Evolutionary conservation across 2,888 invertebrate genomes (phyloP).

Genomic region (Nycteola revayana): DNA sequence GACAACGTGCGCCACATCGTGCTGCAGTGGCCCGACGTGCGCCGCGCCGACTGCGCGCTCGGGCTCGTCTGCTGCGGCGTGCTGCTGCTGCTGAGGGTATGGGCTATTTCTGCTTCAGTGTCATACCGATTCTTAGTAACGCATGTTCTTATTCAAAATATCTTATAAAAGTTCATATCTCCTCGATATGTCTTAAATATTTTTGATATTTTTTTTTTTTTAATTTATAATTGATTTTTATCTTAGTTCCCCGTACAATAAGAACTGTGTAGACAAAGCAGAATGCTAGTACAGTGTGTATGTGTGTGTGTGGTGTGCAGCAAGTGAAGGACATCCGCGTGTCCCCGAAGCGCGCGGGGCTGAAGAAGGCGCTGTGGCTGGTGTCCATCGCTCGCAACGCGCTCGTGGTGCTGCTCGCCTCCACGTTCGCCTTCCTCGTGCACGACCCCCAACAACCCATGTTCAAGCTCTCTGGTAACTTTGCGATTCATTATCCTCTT

Average conservation of each 20-base stretch:
- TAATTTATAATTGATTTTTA: too few species aligned
- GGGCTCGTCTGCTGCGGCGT: constrained; percentile 85
- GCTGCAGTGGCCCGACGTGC: constrained; percentile 71
- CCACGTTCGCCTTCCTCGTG: constrained; percentile 81
- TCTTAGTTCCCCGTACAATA: too few species aligned
- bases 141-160: too few species aligned
- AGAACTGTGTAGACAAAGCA: too few species aligned
- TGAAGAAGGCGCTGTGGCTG: constrained; percentile 83
- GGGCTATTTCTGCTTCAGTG: constrained; percentile 28
- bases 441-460: constrained; percentile 77
- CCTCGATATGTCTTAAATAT: too few species aligned
- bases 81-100: constrained; percentile 86
- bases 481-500: too few species aligned
- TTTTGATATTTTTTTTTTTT: too few species aligned
- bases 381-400: constrained; percentile 91
- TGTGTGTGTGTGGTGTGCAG: constrained; percentile 65
- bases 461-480: constrained; percentile 82
- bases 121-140: too few species aligned
- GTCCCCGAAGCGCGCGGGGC: constrained; percentile 48
- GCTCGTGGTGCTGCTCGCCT: constrained; percentile 85
- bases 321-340: constrained; percentile 83
- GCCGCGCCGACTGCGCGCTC: constrained; percentile 83
- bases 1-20: constrained; percentile 81
- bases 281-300: constrained; percentile 87
- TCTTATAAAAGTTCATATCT: too few species aligned